These are phyloP conservation scores for Dipodomys ordii DNA, from an alignment of 2,113 vertebrate genomes.

Conservation along the genomic window DNA sequence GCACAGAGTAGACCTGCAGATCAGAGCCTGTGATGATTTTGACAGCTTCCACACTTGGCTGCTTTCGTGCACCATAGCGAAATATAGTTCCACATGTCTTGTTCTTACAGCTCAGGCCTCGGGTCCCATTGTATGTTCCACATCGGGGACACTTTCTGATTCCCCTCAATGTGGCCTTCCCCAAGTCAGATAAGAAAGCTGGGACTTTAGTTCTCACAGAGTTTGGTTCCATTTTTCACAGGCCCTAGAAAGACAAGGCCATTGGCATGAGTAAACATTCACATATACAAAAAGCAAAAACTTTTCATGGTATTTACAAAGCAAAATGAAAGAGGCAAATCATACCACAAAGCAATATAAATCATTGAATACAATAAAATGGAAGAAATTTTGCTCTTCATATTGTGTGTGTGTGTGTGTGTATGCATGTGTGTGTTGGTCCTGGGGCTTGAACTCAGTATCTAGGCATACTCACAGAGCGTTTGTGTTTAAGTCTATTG, in stretches of 20 bases:
- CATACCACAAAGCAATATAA: background rate
- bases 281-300: background rate
- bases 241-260: constrained; percentile 61
- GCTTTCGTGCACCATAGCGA: constrained; percentile 86
- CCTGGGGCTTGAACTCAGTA: too few species aligned
- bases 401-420: background rate
- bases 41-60: constrained; percentile 88
- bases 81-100: constrained; percentile 93
- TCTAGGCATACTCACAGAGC: too few species aligned
- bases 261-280: constrained; percentile 31
- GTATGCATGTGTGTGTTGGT: too few species aligned
- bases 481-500: too few species aligned
- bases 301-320: constrained; percentile 7
- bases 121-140: constrained; percentile 95
- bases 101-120: constrained; percentile 97
- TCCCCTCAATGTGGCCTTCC: constrained; percentile 93
- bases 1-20: constrained; percentile 92
- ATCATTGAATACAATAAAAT: constrained; percentile 47
- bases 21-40: constrained; percentile 89
- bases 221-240: constrained; percentile 84
- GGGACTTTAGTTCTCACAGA: constrained; percentile 88
- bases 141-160: constrained; percentile 95
- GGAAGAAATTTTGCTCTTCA: constrained; percentile 18
- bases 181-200: constrained; percentile 93
- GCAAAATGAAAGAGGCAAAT: constrained; percentile 55